Conservation (phyloP, 2,113 vertebrate genomes). For the Rostratula benghalensis region DNA sequence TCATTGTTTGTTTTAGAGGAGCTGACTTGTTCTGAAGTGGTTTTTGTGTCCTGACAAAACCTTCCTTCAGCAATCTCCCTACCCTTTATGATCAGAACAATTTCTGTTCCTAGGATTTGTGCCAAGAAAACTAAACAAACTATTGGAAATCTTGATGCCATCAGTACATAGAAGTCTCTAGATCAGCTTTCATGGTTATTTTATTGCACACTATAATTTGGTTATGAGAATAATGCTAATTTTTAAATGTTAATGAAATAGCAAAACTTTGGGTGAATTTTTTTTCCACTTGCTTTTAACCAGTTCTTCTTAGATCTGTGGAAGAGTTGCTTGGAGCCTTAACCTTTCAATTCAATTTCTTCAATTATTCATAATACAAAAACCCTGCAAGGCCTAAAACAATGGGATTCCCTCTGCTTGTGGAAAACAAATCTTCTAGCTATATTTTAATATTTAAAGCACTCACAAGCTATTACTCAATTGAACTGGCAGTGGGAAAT, state of each 20-base stretch:
- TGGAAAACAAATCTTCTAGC: constrained; percentile 29
- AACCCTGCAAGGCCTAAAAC: background rate
- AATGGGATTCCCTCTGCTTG: constrained; percentile 32
- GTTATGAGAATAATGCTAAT: background rate
- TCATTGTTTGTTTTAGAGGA: background rate
- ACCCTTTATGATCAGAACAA: background rate
- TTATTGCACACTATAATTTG: background rate
- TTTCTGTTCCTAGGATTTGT: background rate
- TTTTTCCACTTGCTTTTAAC: background rate
- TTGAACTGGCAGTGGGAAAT: background rate
- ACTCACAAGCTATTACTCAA: background rate
- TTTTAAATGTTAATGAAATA: background rate
- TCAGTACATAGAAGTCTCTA: background rate
- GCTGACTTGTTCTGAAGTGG: background rate
- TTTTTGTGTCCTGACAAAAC: background rate
- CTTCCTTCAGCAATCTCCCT: background rate
- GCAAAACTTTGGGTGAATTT: background rate
- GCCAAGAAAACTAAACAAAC: background rate
- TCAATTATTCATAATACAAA: constrained; percentile 31
- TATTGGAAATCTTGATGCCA: background rate
- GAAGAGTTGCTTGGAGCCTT: background rate
- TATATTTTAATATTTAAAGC: constrained; percentile 60
- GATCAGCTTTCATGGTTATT: background rate
- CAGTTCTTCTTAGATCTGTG: background rate
- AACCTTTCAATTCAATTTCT: constrained; percentile 7